phyloP scores from a whole-genome alignment of 2,797 vertebrate genomes.

The Dermochelys coriacea region DNA sequence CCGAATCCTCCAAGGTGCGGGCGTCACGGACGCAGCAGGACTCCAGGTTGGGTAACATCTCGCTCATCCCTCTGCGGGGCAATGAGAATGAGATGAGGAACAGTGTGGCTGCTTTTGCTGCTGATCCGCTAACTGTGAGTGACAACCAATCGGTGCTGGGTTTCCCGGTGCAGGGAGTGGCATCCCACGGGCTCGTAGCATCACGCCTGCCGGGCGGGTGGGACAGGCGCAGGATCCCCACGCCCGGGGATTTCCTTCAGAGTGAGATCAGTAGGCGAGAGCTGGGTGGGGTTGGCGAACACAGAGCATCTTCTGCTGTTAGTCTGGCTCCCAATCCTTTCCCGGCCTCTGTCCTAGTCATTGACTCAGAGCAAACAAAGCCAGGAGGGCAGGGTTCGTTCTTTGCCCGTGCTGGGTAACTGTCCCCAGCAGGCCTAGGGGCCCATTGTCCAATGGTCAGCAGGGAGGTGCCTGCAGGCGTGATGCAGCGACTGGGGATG shows the following conservation, averaged over 20 bases:
- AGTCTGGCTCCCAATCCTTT: too few relatives aligned
- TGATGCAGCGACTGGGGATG: conserved; percentile 33
- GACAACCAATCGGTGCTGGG: neutral
- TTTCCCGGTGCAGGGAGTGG: neutral
- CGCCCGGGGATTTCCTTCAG: neutral
- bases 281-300: neutral
- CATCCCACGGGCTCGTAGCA: neutral
- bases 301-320: too few relatives aligned
- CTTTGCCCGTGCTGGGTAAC: too few relatives aligned
- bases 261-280: neutral
- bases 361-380: too few relatives aligned
- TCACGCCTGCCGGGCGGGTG: neutral
- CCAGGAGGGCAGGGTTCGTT: too few relatives aligned
- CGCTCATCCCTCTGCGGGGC: conserved; percentile 94
- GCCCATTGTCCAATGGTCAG: too few relatives aligned
- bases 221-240: neutral
- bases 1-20: conserved; percentile 79
- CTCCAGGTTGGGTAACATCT: conserved; percentile 89
- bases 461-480: neutral
- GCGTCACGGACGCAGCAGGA: conserved; percentile 81
- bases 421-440: neutral
- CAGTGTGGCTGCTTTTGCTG: conserved; percentile 92
- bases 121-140: conserved; percentile 93
- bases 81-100: conserved; percentile 96
- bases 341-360: too few relatives aligned